Evolutionary conservation across 2,113 vertebrate genomes (phyloP).

Genomic region (Forbesichthys papilliferus): DNA sequence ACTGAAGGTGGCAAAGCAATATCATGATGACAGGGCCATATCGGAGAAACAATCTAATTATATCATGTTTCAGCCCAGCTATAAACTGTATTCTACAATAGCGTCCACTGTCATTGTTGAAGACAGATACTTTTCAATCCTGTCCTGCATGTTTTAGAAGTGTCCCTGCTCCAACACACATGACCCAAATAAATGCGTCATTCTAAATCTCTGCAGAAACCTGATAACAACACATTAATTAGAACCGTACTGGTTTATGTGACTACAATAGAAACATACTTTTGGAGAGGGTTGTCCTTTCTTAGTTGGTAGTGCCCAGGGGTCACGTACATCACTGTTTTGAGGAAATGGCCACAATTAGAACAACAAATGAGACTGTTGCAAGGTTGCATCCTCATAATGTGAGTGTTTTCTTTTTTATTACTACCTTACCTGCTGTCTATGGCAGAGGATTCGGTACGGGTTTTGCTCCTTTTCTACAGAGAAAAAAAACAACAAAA

Average conservation of each 20-base stretch:
- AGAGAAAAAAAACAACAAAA: slow-evolving; percentile 28
- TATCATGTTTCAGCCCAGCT: no score
- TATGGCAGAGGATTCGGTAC: slow-evolving; percentile 26
- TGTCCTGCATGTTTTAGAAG: no score
- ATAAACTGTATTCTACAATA: no score
- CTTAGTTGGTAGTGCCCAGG: slow-evolving; percentile 24
- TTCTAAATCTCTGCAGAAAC: no score
- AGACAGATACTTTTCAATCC: neutral
- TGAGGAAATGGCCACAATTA: neutral
- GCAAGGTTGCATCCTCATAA: neutral
- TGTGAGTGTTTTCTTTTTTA: neutral
- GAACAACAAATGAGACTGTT: slow-evolving; percentile 11
- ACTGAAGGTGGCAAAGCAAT: no score
- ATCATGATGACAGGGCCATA: no score
- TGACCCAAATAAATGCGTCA: no score
- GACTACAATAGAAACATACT: slow-evolving; percentile 29
- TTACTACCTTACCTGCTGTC: slow-evolving; percentile 60
- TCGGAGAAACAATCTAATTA: no score
- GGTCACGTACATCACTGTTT: slow-evolving; percentile 42
- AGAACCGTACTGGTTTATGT: no score
- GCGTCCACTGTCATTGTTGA: neutral
- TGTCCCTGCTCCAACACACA: no score
- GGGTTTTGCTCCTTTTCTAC: slow-evolving; percentile 44
- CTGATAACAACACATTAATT: no score
- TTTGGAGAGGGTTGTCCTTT: slow-evolving; percentile 42